These are phyloP conservation scores for Cyprinus carpio DNA, from an alignment of 2,113 vertebrate species.

Conservation along the genomic window DNA sequence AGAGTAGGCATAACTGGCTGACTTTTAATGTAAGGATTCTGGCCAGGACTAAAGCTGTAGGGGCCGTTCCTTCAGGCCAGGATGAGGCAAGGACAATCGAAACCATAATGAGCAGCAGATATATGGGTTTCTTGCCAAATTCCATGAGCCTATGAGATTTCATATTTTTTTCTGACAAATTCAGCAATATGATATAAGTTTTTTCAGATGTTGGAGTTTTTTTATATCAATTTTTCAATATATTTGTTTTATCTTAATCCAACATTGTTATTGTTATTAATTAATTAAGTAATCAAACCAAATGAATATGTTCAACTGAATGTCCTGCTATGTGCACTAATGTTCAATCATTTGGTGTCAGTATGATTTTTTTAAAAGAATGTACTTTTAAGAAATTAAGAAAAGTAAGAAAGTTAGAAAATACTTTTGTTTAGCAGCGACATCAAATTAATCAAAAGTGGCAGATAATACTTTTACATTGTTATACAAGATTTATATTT, in stretches of 20 bases:
- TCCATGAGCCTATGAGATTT: background rate
- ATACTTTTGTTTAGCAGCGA: too few relatives aligned
- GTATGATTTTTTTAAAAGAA: background rate
- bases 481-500: background rate
- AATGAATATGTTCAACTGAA: background rate
- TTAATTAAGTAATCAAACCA: background rate
- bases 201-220: background rate
- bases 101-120: slow-evolving; percentile 8
- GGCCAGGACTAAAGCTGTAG: background rate
- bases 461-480: background rate
- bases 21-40: background rate
- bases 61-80: background rate
- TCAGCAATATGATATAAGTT: background rate
- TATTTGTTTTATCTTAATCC: background rate
- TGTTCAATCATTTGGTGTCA: background rate
- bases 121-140: background rate
- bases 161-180: background rate
- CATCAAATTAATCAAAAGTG: background rate
- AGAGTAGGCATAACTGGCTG: background rate
- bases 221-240: background rate
- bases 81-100: background rate
- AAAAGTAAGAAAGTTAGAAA: too few relatives aligned
- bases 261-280: background rate
- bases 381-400: background rate
- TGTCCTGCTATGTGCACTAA: background rate